A percentile compares a stretch with the other conserved stretches of the same genome.
phyloP scores from a whole-genome alignment of 2,113 vertebrate species.

The Poeciliopsis prolifica region DNA sequence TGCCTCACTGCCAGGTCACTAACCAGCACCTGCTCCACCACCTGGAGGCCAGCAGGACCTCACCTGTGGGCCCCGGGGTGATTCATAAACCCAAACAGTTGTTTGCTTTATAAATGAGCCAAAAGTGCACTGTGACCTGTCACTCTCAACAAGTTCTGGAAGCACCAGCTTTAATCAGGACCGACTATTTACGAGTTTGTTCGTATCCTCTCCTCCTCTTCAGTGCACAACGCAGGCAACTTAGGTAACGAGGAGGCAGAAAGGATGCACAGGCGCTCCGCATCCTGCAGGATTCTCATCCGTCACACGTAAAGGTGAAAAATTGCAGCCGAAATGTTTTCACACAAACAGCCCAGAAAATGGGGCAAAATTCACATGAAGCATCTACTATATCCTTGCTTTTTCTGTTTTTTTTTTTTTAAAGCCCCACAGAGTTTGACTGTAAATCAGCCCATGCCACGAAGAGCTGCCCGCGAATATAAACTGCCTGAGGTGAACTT shows the following conservation, averaged over 20 bases:
- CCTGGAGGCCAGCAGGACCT: conserved; percentile 51
- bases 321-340: conserved; percentile 17
- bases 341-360: conserved; percentile 25
- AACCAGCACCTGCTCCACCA: conserved; percentile 59
- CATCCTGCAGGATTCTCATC: conserved; percentile 2
- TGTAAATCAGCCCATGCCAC: conserved; percentile 37
- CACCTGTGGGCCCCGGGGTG: conserved; percentile 26
- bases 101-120: conserved; percentile 40
- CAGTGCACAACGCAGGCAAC: conserved; percentile 9
- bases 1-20: conserved; percentile 43
- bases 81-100: conserved; percentile 47
- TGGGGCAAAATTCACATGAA: conserved; percentile 24
- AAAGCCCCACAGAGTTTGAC: conserved; percentile 30
- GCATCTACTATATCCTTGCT: conserved; percentile 22
- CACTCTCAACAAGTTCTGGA: conserved; percentile 24
- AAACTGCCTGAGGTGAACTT: conserved; percentile 49
- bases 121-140: conserved; percentile 44
- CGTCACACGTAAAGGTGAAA: not conserved
- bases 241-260: not conserved
- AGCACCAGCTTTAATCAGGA: not conserved
- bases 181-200: not conserved
- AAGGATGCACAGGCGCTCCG: not conserved
- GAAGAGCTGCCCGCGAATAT: conserved; percentile 35
- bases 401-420: conserved; percentile 23
- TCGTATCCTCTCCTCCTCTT: conserved; percentile 3